phyloP scores from a whole-genome alignment of 1,140 invertebrate genomes.

The Drosophila malerkotliana region DNA sequence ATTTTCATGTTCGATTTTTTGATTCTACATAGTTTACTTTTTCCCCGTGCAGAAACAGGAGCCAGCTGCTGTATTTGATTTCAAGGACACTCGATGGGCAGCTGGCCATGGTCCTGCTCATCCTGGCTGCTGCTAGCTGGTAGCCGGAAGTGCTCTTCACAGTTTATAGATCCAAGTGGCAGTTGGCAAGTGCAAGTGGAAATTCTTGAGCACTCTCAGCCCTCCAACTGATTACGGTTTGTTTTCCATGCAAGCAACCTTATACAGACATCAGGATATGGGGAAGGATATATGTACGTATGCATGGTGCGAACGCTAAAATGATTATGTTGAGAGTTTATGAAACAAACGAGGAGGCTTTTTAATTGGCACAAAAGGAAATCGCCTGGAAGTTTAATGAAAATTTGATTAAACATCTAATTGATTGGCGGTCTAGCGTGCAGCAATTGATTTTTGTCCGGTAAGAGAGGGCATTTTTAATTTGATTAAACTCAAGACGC shows the following conservation, averaged over 20 bases:
- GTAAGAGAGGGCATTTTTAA: conserved; percentile 55
- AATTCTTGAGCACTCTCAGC: conserved; percentile 63
- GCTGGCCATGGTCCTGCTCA: conserved; percentile 39
- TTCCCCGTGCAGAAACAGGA: conserved; percentile 21
- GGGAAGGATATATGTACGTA: conserved; percentile 3
- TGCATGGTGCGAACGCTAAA: conserved; percentile 23
- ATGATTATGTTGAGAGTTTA: conserved; percentile 64
- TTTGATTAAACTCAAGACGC: conserved; percentile 74
- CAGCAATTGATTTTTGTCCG: conserved; percentile 34
- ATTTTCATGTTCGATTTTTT: too few relatives aligned
- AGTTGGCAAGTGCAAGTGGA: conserved; percentile 81
- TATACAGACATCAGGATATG: neutral
- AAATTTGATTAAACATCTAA: conserved; percentile 63
- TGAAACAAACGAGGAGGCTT: conserved; percentile 33
- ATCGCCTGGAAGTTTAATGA: conserved; percentile 52
- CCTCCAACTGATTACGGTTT: conserved; percentile 73
- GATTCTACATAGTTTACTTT: conserved; percentile 9
- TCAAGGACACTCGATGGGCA: conserved; percentile 72
- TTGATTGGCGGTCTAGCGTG: conserved; percentile 36
- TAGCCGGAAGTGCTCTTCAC: conserved; percentile 73
- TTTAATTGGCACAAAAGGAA: conserved; percentile 52
- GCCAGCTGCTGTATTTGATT: conserved; percentile 59
- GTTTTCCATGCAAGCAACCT: conserved; percentile 68
- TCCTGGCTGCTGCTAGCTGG: conserved; percentile 35
- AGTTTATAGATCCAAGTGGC: conserved; percentile 79